phyloP scores from a whole-genome alignment of 2,888 invertebrate genomes.

The Anticlea derivata region DNA sequence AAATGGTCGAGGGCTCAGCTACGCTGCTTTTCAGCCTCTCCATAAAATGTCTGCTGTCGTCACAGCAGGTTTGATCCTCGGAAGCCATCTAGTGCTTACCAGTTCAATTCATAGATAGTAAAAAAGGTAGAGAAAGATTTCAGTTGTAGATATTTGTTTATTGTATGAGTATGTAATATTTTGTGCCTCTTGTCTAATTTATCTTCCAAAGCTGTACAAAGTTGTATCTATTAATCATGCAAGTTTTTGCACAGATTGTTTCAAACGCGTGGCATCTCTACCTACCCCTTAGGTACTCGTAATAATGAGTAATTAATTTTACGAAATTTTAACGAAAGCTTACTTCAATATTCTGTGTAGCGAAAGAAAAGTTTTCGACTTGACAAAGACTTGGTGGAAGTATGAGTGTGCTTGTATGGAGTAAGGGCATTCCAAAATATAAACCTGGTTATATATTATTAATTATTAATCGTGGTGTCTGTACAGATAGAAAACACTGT shows the following conservation, averaged over 20 bases:
- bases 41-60: too few relatives aligned
- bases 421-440: slow-evolving; percentile 3
- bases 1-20: too few relatives aligned
- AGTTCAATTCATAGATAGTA: too few relatives aligned
- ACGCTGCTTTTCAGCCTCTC: too few relatives aligned
- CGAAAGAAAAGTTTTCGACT: slow-evolving; percentile 51
- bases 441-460: not conserved
- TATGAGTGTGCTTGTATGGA: slow-evolving; percentile 31
- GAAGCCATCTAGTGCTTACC: too few relatives aligned
- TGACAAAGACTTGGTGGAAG: slow-evolving; percentile 41
- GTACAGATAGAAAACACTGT: not conserved
- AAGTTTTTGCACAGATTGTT: slow-evolving; percentile 35
- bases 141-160: too few relatives aligned
- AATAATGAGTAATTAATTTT: slow-evolving; percentile 47
- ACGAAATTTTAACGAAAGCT: slow-evolving; percentile 42
- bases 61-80: too few relatives aligned
- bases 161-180: not conserved
- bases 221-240: slow-evolving; percentile 23
- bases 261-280: slow-evolving; percentile 21
- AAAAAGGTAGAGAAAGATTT: too few relatives aligned
- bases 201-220: slow-evolving; percentile 3
- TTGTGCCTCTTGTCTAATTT: slow-evolving; percentile 12
- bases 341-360: slow-evolving; percentile 39
- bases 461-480: not conserved
- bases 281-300: slow-evolving; percentile 14